Percentiles rank a stretch among this genome's conserved stretches.
phyloP scores from a whole-genome alignment of 2,888 invertebrate species.

The Stenoptilia bipunctidactyla region DNA sequence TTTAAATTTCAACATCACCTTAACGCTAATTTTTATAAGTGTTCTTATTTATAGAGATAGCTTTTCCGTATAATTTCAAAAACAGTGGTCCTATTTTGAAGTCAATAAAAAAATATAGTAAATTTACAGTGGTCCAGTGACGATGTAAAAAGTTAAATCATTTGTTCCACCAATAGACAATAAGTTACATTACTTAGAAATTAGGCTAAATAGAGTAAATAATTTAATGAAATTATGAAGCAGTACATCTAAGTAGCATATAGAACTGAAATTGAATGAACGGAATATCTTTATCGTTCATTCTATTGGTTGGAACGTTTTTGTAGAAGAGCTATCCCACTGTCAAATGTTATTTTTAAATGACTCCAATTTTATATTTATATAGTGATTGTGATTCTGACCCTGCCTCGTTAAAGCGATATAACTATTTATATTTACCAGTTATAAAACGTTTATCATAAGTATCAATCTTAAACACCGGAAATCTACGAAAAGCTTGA shows the following conservation, averaged over 20 bases:
- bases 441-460: constrained; percentile 29
- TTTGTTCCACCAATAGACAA: neutral
- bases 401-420: constrained; percentile 69
- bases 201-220: no score
- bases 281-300: no score
- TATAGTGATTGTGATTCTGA: constrained; percentile 57
- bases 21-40: constrained; percentile 9
- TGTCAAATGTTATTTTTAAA: constrained; percentile 28
- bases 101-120: constrained; percentile 52
- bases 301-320: constrained; percentile 15
- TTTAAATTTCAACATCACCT: constrained; percentile 23
- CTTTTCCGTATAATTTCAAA: constrained; percentile 35
- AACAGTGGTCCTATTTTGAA: constrained; percentile 49
- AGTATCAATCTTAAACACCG: constrained; percentile 33
- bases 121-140: constrained; percentile 62
- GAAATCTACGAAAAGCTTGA: constrained; percentile 50
- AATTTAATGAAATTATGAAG: no score
- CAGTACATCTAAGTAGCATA: no score
- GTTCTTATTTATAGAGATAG: constrained; percentile 52
- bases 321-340: constrained; percentile 51
- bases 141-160: constrained; percentile 4
- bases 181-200: no score
- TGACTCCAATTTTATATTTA: constrained; percentile 27
- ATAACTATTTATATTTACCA: constrained; percentile 47
- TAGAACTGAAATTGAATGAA: no score